A percentile compares a stretch with the other conserved stretches of the same genome.
Evolutionary conservation across 2,797 vertebrate species (phyloP).

Genomic region (Trachops cirrhosus): DNA sequence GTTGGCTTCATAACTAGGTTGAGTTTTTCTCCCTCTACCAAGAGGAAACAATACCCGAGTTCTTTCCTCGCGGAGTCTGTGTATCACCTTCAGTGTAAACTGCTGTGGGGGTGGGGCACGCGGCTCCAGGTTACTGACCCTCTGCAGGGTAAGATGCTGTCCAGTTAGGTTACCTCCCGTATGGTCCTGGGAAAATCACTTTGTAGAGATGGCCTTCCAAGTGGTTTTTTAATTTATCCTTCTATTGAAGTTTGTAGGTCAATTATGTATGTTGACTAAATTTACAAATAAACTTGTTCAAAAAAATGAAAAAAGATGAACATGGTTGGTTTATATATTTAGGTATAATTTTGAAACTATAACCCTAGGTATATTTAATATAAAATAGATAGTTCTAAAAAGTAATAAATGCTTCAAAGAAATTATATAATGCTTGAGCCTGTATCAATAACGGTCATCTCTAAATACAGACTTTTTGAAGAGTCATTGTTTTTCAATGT

Average conservation of each 20-base stretch:
- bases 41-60: constrained; percentile 1
- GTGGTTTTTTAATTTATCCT: too few species aligned
- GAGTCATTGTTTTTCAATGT: neutral
- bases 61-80: constrained; percentile 15
- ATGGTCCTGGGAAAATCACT: constrained; percentile 18
- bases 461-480: neutral
- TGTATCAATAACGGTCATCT: neutral
- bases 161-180: constrained; percentile 38
- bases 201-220: neutral
- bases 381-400: constrained; percentile 4
- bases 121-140: neutral
- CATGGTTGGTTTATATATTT: constrained; percentile 12
- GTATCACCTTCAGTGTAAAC: neutral
- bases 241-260: too few species aligned
- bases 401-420: neutral
- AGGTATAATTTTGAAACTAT: neutral
- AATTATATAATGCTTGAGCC: neutral
- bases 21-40: neutral
- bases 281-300: too few species aligned
- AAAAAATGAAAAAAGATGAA: neutral
- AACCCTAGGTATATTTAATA: constrained; percentile 30
- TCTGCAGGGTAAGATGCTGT: neutral
- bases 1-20: constrained; percentile 49
- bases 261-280: too few species aligned
- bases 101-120: neutral